phyloP scores from a whole-genome alignment of 2,888 invertebrate species.

The Andrena praecox region DNA sequence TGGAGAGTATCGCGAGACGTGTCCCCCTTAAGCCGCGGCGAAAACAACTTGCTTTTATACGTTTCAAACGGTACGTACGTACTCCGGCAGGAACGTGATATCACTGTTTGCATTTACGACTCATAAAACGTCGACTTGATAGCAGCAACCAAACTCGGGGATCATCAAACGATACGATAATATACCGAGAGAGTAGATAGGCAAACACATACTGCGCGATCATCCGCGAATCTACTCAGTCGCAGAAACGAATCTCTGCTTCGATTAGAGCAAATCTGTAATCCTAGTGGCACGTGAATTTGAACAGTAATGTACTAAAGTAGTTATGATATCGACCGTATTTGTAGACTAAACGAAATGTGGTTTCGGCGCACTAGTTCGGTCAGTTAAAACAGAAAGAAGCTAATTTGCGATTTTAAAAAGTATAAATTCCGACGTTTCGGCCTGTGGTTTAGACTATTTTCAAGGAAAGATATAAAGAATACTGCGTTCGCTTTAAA shows the following conservation, averaged over 20 bases:
- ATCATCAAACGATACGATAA: conserved; percentile 3
- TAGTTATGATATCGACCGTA: too few species aligned
- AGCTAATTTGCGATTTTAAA: too few species aligned
- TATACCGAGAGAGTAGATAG: neutral
- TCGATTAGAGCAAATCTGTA: neutral
- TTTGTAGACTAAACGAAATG: too few species aligned
- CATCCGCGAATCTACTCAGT: neutral
- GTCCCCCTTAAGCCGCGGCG: neutral
- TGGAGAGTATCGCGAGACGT: neutral
- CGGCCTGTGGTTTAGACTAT: too few species aligned
- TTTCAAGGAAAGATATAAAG: too few species aligned
- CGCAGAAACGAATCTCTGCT: neutral
- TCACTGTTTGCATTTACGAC: conserved; percentile 16
- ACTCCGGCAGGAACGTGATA: neutral
- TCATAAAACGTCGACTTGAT: conserved; percentile 18
- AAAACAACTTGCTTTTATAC: neutral
- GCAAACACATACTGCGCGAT: neutral
- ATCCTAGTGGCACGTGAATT: neutral
- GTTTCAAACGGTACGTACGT: neutral
- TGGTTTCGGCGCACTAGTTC: too few species aligned
- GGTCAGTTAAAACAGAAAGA: too few species aligned
- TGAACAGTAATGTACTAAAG: neutral
- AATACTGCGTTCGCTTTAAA: too few species aligned
- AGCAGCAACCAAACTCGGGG: neutral
- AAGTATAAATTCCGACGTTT: too few species aligned